Evolutionary conservation across 1,140 invertebrate species (phyloP).

Genomic region (Papilio glaucus): DNA sequence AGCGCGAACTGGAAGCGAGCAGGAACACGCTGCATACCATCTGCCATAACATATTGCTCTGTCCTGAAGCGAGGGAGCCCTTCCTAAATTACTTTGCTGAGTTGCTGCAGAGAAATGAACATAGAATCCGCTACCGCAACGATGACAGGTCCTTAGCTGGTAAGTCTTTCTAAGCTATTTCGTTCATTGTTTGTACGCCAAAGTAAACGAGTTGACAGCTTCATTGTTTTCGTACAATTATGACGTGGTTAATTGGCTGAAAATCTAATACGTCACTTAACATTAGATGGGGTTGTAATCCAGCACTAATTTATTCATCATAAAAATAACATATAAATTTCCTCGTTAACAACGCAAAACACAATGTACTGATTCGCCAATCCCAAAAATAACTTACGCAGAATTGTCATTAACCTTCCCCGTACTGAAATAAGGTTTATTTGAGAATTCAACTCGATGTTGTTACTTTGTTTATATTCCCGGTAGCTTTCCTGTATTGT

Average conservation of each 20-base stretch:
- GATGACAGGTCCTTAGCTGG: slow-evolving; percentile 92
- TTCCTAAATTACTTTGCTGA: slow-evolving; percentile 91
- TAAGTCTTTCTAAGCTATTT: slow-evolving; percentile 48
- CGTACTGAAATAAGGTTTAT: slow-evolving; percentile 17
- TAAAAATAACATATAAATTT: slow-evolving; percentile 15
- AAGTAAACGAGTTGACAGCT: too few species aligned
- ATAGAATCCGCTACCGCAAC: slow-evolving; percentile 94
- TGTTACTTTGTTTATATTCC: background rate
- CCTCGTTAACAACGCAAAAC: slow-evolving; percentile 10
- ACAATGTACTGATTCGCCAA: slow-evolving; percentile 26
- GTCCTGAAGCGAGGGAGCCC: slow-evolving; percentile 88
- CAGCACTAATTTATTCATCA: too few species aligned
- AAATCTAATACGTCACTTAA: too few species aligned
- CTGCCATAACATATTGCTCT: slow-evolving; percentile 93
- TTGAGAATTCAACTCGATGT: slow-evolving; percentile 13
- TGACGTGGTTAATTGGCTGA: too few species aligned
- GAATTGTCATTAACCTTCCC: slow-evolving; percentile 16
- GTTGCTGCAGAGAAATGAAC: slow-evolving; percentile 91
- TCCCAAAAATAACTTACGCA: slow-evolving; percentile 12
- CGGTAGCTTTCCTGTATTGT: background rate
- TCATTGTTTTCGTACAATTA: too few species aligned
- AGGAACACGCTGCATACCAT: slow-evolving; percentile 90
- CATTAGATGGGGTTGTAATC: too few species aligned
- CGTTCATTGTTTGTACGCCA: background rate
- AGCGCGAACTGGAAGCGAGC: slow-evolving; percentile 89